Conservation (phyloP, 2,113 vertebrate species). For the Deroptyus accipitrinus region DNA sequence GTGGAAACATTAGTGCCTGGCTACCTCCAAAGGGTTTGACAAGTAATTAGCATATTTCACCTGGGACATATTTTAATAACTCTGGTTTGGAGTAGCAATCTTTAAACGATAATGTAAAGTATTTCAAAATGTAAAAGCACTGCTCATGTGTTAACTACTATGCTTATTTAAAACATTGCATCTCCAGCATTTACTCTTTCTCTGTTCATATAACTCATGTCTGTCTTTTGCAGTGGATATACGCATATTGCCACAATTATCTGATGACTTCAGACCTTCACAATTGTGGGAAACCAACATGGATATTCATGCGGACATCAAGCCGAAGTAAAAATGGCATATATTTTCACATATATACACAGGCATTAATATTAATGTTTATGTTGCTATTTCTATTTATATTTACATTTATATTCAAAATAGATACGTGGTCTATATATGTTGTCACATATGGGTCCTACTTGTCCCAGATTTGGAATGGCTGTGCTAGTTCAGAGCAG, state of each 20-base stretch:
- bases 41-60: neutral
- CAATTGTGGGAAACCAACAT: constrained; percentile 41
- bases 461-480: neutral
- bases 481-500: neutral
- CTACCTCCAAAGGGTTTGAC: neutral
- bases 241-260: constrained; percentile 18
- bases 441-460: neutral
- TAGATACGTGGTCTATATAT: neutral
- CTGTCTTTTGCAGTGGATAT: constrained; percentile 55
- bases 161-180: neutral
- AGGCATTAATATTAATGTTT: neutral
- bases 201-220: neutral
- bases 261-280: constrained; percentile 1
- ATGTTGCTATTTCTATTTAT: neutral
- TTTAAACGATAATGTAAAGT: neutral
- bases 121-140: neutral
- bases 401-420: neutral
- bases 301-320: constrained; percentile 52
- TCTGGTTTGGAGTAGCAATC: neutral
- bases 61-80: neutral
- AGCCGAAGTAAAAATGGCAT: constrained; percentile 44
- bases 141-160: neutral
- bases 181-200: neutral
- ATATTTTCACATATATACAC: neutral
- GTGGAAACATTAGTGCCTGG: neutral